A percentile compares a stretch with the other conserved stretches of the same genome.
phyloP scores from a whole-genome alignment of 2,888 invertebrate genomes.

The Oxyscelio sp. region DNA sequence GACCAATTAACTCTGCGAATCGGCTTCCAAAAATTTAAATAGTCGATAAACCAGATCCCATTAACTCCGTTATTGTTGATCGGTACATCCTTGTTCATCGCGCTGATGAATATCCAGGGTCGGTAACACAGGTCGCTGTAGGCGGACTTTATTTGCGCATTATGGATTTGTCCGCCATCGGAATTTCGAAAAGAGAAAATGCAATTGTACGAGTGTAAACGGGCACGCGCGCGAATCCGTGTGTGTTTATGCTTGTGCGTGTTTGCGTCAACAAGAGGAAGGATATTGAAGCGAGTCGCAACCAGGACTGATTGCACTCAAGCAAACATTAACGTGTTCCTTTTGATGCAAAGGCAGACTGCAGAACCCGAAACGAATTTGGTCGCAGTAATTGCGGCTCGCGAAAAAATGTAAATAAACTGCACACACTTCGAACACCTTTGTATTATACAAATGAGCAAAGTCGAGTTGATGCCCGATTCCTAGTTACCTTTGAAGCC shows the following conservation, averaged over 20 bases:
- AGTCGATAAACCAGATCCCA: conserved; percentile 73
- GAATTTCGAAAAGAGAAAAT: conserved; percentile 21
- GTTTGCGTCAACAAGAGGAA: conserved; percentile 39
- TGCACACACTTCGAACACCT: conserved; percentile 10
- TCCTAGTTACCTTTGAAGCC: conserved; percentile 6
- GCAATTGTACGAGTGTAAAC: neutral
- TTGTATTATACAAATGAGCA: neutral
- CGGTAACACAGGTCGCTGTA: conserved; percentile 65
- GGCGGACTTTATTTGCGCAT: conserved; percentile 24
- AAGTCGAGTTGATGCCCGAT: neutral
- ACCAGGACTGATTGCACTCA: conserved; percentile 28
- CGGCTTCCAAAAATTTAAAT: conserved; percentile 35
- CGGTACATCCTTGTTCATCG: conserved; percentile 57
- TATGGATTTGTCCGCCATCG: conserved; percentile 27
- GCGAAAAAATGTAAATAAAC: conserved; percentile 23
- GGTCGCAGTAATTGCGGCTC: conserved; percentile 23
- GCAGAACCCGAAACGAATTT: conserved; percentile 31
- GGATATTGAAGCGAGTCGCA: conserved; percentile 43
- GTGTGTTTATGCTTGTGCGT: conserved; percentile 1
- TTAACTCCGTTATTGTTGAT: conserved; percentile 67
- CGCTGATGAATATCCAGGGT: conserved; percentile 57
- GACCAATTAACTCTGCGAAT: conserved; percentile 3
- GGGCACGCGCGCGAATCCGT: neutral
- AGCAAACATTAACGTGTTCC: conserved; percentile 41
- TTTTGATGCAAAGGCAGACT: conserved; percentile 30